Percentiles rank a stretch among this genome's conserved stretches.
Conservation (phyloP, 1,140 invertebrate species). For the Berghia stephanieae region DNA sequence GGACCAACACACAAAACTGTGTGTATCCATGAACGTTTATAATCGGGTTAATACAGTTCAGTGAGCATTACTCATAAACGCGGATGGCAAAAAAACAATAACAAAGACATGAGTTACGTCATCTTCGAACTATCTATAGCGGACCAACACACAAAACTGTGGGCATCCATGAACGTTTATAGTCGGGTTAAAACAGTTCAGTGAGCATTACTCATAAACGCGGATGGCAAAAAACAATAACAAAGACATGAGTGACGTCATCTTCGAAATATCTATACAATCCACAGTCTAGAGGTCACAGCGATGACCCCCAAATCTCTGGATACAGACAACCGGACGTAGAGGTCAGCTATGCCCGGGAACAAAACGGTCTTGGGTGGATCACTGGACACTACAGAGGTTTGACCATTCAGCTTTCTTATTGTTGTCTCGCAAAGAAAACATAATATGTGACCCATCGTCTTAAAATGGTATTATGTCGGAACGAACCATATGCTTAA, state of each 20-base stretch:
- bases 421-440: background rate
- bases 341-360: slow-evolving; percentile 27
- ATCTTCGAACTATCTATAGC: too few species aligned
- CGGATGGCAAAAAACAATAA: slow-evolving; percentile 28
- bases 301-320: slow-evolving; percentile 11
- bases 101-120: too few species aligned
- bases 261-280: slow-evolving; percentile 9
- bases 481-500: too few species aligned
- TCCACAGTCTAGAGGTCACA: slow-evolving; percentile 18
- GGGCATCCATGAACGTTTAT: slow-evolving; percentile 28
- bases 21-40: too few species aligned
- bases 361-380: slow-evolving; percentile 38
- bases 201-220: slow-evolving; percentile 35
- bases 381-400: slow-evolving; percentile 43
- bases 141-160: too few species aligned
- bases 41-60: too few species aligned
- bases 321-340: slow-evolving; percentile 32
- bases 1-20: too few species aligned
- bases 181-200: slow-evolving; percentile 27
- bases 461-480: too few species aligned
- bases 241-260: background rate
- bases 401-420: background rate
- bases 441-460: background rate
- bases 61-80: too few species aligned
- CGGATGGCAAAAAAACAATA: too few species aligned